phyloP scores from a whole-genome alignment of 2,113 vertebrate species.

The Coptodon bakossiorum region DNA sequence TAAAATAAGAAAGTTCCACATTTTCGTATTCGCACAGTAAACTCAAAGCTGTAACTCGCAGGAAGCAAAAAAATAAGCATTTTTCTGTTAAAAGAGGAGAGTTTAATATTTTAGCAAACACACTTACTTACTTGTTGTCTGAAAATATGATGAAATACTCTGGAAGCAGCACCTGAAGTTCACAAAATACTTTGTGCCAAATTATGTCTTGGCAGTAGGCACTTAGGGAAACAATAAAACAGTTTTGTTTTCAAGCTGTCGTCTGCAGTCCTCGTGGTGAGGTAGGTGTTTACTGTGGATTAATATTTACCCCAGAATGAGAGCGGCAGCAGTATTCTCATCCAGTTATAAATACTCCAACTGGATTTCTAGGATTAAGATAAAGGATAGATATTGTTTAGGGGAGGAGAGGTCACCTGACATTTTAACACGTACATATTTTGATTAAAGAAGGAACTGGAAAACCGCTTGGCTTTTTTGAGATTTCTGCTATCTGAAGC shows the following conservation, averaged over 20 bases:
- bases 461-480: neutral
- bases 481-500: neutral
- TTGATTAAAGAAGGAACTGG: neutral
- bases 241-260: neutral
- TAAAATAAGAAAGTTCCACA: neutral
- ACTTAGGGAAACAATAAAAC: neutral
- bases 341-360: neutral
- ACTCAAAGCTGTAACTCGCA: neutral
- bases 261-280: neutral
- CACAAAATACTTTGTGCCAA: neutral
- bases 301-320: neutral
- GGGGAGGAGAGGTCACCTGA: neutral
- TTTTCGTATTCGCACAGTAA: neutral
- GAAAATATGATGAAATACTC: neutral
- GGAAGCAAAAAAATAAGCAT: fast-evolving
- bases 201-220: neutral
- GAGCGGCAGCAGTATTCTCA: neutral
- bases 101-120: neutral
- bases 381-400: neutral
- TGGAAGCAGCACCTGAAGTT: neutral
- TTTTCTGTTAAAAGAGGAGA: neutral
- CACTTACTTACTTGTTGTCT: neutral
- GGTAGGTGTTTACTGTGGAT: neutral
- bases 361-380: neutral
- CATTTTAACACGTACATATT: neutral